Evolutionary conservation across 2,113 vertebrate genomes (phyloP), one percentile per base, ranked within the genome.

Genomic region (Hydrolagus affinis): DNA sequence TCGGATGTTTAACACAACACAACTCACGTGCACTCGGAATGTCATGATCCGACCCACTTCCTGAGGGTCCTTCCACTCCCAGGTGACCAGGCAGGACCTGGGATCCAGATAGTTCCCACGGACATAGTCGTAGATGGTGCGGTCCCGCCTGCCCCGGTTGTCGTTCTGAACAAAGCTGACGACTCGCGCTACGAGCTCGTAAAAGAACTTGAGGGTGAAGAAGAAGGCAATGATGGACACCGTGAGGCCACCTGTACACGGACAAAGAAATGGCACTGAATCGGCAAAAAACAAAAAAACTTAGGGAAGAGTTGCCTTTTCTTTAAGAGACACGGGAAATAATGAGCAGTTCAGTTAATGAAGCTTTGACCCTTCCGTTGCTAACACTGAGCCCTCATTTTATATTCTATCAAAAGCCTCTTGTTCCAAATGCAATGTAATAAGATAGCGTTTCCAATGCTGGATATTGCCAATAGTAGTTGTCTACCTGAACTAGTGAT

Each of bases 171-270:
- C 94, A 92, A 99, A 99, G 94, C 96, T 98, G 94, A 98, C 96
- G 89, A 98, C 95, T 85, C 98, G 95, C 89, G 97, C 97, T 87
- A 96, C 96, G 90, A 99, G 96, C 93, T 98, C 97, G 91, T 96
- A 97, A 87, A 99, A 95, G 95, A 99, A 98, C 95, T 98, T 99
- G 94, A 98, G 98, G 91, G 96, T 98, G 92, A 98, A 97, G 94
- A 98, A 95, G 91, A 98, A 97, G 90, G 95, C 96, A 91, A 98
- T 96, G 94, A 98, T 96, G 95, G 95, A 99, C 89, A 98, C 96
- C 86, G 97, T 98, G 95, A 99, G 95, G 93, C 97, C 96, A 95
- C 98, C 98, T 99, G 89, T 25, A 72, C 85, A 4, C 89, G 85
- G 60, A 86, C n/a, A 90, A 11, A 92, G 70, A 91, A 8, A 88